phyloP scores from a whole-genome alignment of 2,797 vertebrate genomes.

The Pteropus rufus region DNA sequence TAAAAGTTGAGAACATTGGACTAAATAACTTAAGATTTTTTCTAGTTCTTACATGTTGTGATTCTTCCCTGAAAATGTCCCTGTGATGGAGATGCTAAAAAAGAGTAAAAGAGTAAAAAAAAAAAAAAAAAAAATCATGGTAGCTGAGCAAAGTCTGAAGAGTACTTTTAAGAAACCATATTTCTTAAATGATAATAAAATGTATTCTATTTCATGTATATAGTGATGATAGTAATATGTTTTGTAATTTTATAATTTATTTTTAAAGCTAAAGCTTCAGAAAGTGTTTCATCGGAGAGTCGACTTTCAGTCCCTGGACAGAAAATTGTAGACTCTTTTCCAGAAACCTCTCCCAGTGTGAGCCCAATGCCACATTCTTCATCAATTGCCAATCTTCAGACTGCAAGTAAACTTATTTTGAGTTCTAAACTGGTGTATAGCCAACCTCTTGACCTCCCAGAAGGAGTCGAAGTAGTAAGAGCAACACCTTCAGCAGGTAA shows the following conservation, averaged over 20 bases:
- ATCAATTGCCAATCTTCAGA: conserved; percentile 98
- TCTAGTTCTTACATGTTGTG: neutral
- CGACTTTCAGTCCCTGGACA: conserved; percentile 90
- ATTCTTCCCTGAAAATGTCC: neutral
- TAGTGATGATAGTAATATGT: neutral
- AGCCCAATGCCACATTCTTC: conserved; percentile 93
- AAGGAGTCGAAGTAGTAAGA: conserved; percentile 94
- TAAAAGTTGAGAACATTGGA: neutral
- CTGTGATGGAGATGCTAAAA: neutral
- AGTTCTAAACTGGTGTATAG: conserved; percentile 96
- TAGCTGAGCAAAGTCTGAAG: conserved; percentile 33
- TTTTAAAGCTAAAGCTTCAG: conserved; percentile 85
- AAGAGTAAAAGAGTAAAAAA: neutral
- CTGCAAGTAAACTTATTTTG: conserved; percentile 98
- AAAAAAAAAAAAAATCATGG: neutral
- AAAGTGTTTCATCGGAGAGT: conserved; percentile 85
- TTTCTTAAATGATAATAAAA: conserved; percentile 9
- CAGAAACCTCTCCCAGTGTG: conserved; percentile 87
- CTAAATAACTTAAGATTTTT: neutral
- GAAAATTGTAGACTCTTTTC: conserved; percentile 88
- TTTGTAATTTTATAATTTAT: conserved; percentile 45
- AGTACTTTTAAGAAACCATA: neutral
- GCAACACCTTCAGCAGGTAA: conserved; percentile 98
- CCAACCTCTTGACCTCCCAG: conserved; percentile 91
- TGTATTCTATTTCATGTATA: neutral